phyloP scores from a whole-genome alignment of 2,113 vertebrate genomes.

The Chaetura pelagica region DNA sequence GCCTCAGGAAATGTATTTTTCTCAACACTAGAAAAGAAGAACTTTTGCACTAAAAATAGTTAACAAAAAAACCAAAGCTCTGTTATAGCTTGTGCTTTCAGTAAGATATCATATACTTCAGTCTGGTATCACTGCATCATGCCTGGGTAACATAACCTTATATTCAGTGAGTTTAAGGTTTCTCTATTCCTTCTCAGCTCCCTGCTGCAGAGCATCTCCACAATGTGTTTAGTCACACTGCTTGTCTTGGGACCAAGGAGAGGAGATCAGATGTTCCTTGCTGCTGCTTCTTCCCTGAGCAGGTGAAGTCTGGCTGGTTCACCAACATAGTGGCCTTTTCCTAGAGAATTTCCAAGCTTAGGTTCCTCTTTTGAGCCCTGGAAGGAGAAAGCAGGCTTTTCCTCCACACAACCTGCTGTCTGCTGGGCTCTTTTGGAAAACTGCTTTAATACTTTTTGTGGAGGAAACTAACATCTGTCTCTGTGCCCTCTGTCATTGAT shows the following conservation, averaged over 20 bases:
- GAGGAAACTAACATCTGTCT: neutral
- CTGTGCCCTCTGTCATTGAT: neutral
- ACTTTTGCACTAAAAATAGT: neutral
- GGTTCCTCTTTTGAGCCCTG: neutral
- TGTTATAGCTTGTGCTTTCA: neutral
- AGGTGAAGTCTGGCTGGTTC: neutral
- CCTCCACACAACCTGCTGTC: neutral
- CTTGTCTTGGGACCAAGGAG: rapidly evolving
- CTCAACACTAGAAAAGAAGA: neutral
- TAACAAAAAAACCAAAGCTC: neutral
- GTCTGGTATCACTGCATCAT: neutral
- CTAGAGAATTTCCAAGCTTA: neutral
- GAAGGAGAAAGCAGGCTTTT: neutral
- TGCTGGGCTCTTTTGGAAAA: neutral
- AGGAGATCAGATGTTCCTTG: neutral
- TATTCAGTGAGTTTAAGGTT: neutral
- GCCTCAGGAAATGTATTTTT: neutral
- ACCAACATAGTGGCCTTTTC: neutral
- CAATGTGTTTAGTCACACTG: rapidly evolving
- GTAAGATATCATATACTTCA: rapidly evolving
- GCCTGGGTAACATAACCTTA: neutral
- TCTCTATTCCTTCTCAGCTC: neutral
- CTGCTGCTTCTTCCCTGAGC: neutral
- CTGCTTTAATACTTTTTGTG: neutral
- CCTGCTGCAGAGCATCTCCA: neutral